Evolutionary conservation across 1,140 invertebrate species (phyloP).

Genomic region (Drosophila ambigua): DNA sequence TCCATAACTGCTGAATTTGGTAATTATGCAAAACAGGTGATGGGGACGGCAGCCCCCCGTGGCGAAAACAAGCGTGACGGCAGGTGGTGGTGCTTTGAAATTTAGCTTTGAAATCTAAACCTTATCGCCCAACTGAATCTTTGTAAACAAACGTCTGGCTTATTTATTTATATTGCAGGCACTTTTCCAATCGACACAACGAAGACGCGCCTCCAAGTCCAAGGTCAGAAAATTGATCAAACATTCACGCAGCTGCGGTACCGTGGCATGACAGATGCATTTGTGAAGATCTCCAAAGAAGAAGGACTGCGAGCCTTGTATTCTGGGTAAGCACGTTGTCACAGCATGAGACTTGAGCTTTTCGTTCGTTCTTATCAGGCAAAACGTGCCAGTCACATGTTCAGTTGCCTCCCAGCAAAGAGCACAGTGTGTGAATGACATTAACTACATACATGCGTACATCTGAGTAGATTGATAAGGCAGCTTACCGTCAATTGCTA

Average conservation of each 20-base stretch:
- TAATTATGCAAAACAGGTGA: slow-evolving; percentile 84
- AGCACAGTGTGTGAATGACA: slow-evolving; percentile 19
- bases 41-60: slow-evolving; percentile 16
- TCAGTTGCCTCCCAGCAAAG: slow-evolving; percentile 11
- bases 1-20: slow-evolving; percentile 97
- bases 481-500: background rate
- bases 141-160: slow-evolving; percentile 55
- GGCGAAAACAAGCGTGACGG: slow-evolving; percentile 5
- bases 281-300: slow-evolving; percentile 91
- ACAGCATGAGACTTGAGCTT: slow-evolving; percentile 36
- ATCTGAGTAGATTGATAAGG: slow-evolving; percentile 40
- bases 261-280: slow-evolving; percentile 95
- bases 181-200: slow-evolving; percentile 99
- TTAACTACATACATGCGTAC: background rate
- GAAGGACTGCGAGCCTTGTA: slow-evolving; percentile 92
- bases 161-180: slow-evolving; percentile 86
- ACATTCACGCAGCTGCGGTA: slow-evolving; percentile 91
- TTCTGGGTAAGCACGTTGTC: slow-evolving; percentile 88
- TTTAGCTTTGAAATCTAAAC: too few species aligned
- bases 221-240: slow-evolving; percentile 94
- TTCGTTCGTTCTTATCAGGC: slow-evolving; percentile 46
- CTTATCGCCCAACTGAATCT: slow-evolving; percentile 22
- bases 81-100: too few species aligned
- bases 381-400: slow-evolving; percentile 57
- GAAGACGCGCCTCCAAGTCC: slow-evolving; percentile 97